phyloP scores from a whole-genome alignment of 2,797 vertebrate genomes.

The Gorsachius magnificus region DNA sequence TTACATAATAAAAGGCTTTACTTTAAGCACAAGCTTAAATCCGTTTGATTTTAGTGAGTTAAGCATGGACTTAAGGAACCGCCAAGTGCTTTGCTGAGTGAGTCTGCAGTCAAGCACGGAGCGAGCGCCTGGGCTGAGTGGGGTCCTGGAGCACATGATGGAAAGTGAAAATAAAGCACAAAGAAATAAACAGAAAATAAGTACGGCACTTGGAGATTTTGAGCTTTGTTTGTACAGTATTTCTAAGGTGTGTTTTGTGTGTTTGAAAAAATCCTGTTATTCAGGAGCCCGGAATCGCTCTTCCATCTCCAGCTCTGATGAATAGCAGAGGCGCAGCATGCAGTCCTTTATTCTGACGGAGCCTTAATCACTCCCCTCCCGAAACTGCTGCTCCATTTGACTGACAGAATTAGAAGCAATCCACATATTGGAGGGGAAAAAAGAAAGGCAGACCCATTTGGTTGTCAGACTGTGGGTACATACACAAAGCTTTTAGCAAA shows the following conservation, averaged over 20 bases:
- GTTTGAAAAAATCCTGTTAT: constrained; percentile 38
- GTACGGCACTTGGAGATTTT: neutral
- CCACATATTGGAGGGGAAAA: constrained; percentile 19
- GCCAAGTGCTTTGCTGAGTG: neutral
- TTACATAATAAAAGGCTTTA: neutral
- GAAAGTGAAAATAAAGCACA: constrained; percentile 6
- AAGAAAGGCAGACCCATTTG: constrained; percentile 56
- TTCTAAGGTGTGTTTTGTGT: constrained; percentile 51
- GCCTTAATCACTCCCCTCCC: constrained; percentile 38
- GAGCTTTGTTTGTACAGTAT: constrained; percentile 36
- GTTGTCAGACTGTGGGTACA: constrained; percentile 44
- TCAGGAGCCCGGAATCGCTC: constrained; percentile 9
- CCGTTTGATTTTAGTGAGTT: neutral
- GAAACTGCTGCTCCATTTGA: constrained; percentile 33
- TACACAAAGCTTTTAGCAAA: constrained; percentile 44
- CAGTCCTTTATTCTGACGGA: constrained; percentile 13
- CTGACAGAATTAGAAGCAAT: constrained; percentile 56
- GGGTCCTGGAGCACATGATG: neutral
- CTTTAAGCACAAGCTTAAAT: neutral
- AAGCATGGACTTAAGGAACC: neutral
- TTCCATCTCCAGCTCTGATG: neutral
- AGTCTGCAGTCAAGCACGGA: neutral
- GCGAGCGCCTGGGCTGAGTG: neutral
- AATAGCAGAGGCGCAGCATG: constrained; percentile 5
- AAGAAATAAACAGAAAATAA: constrained; percentile 33